These are phyloP conservation scores for Dioctria linearis DNA, from an alignment of 2,888 invertebrate genomes.

Conservation along the genomic window DNA sequence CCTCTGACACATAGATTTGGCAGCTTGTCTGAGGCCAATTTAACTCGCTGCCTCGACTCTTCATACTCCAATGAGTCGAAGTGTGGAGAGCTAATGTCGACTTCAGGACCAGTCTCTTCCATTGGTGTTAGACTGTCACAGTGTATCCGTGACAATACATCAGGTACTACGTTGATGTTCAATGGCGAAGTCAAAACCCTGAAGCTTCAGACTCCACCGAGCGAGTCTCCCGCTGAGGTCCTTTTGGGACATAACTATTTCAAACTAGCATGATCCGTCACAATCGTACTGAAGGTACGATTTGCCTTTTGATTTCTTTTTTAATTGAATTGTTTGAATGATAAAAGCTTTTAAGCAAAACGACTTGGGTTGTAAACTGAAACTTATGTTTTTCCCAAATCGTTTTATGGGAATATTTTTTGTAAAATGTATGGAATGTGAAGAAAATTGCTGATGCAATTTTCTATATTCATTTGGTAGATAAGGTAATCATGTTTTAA, in stretches of 20 bases:
- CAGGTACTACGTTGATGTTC: conserved; percentile 41
- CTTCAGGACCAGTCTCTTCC: background rate
- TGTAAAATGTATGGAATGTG: too few relatives aligned
- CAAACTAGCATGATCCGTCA: too few relatives aligned
- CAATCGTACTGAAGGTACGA: too few relatives aligned
- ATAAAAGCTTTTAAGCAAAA: too few relatives aligned
- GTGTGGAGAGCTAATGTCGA: background rate
- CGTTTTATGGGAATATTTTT: too few relatives aligned
- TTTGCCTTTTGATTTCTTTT: too few relatives aligned
- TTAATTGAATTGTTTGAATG: too few relatives aligned
- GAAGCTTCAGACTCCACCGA: conserved; percentile 44
- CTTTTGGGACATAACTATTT: conserved; percentile 45
- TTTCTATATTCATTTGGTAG: too few relatives aligned
- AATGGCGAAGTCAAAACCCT: conserved; percentile 24
- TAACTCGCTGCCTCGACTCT: background rate
- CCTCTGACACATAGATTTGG: background rate
- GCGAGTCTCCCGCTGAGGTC: conserved; percentile 35
- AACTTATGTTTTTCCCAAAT: too few relatives aligned
- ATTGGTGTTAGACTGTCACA: background rate
- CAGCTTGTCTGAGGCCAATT: background rate
- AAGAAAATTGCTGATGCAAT: too few relatives aligned
- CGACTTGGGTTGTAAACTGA: too few relatives aligned
- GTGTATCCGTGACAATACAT: background rate
- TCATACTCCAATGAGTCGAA: background rate
- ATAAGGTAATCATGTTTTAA: too few relatives aligned